A percentile compares a stretch with the other conserved stretches of the same genome.
phyloP scores from a whole-genome alignment of 2,797 vertebrate species.

The Buphagus erythrorhynchus region DNA sequence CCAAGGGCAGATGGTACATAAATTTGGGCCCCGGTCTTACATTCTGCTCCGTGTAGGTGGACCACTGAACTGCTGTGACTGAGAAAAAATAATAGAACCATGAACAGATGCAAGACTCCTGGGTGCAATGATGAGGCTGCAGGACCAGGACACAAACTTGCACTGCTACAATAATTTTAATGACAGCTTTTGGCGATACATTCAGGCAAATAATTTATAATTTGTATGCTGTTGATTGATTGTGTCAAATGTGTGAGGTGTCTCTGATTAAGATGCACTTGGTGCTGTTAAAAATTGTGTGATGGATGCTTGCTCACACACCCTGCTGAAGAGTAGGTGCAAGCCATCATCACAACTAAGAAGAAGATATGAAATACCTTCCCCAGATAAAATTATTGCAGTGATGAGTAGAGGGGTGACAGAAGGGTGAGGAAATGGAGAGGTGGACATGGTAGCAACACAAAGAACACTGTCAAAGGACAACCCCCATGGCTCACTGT shows the following conservation, averaged over 20 bases:
- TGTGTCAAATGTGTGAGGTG: background rate
- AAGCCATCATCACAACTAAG: background rate
- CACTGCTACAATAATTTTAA: background rate
- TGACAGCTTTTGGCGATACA: background rate
- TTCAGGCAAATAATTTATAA: background rate
- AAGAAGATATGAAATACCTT: background rate
- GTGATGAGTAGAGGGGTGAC: background rate
- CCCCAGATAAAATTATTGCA: background rate
- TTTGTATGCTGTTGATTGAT: background rate
- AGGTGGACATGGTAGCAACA: background rate
- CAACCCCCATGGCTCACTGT: background rate
- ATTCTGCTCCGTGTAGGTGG: slow-evolving; percentile 55
- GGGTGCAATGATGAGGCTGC: background rate
- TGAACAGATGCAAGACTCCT: slow-evolving; percentile 28
- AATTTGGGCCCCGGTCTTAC: slow-evolving; percentile 43
- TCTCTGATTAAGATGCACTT: background rate
- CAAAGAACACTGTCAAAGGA: background rate
- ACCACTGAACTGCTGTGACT: slow-evolving; percentile 39
- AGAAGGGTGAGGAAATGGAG: background rate
- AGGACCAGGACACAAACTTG: background rate
- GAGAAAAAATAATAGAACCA: background rate
- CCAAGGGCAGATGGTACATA: slow-evolving; percentile 57
- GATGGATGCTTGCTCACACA: background rate
- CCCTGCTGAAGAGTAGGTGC: background rate
- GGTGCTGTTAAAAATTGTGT: background rate